phyloP scores from a whole-genome alignment of 2,113 vertebrate genomes.

The Platycercus adscitus region DNA sequence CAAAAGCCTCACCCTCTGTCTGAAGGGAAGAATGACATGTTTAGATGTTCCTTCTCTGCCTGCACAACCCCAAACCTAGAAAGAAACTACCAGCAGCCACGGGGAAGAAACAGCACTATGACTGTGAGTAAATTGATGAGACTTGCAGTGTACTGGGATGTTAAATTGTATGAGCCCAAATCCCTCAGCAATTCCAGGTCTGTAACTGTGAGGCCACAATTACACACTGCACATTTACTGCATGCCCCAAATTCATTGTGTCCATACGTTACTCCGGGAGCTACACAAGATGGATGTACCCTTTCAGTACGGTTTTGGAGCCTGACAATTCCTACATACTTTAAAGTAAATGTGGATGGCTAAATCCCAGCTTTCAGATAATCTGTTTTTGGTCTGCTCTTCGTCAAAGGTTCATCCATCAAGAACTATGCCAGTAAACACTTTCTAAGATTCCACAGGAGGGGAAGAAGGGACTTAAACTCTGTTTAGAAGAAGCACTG shows the following conservation, averaged over 20 bases:
- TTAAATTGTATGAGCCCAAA: neutral
- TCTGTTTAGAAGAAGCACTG: neutral
- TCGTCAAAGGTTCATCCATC: neutral
- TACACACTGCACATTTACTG: accelerated
- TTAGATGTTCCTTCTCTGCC: neutral
- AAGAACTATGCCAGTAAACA: neutral
- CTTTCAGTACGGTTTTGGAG: neutral
- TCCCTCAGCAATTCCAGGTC: neutral
- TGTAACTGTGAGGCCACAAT: neutral
- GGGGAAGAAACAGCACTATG: neutral
- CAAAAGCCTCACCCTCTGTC: neutral
- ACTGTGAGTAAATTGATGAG: accelerated
- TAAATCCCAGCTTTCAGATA: neutral
- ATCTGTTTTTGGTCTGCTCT: neutral
- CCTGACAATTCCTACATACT: neutral
- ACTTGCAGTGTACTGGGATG: neutral
- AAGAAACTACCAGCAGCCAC: neutral
- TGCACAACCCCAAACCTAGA: neutral
- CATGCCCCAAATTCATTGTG: neutral
- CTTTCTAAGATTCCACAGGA: neutral
- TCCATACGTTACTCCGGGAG: neutral
- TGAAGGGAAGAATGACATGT: neutral
- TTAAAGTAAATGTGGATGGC: neutral
- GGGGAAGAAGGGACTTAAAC: neutral
- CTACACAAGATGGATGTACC: neutral